Evolutionary conservation across 2,113 vertebrate genomes (phyloP), one percentile per base, ranked within the genome.

Genomic region (Ctenodactylus gundi): DNA sequence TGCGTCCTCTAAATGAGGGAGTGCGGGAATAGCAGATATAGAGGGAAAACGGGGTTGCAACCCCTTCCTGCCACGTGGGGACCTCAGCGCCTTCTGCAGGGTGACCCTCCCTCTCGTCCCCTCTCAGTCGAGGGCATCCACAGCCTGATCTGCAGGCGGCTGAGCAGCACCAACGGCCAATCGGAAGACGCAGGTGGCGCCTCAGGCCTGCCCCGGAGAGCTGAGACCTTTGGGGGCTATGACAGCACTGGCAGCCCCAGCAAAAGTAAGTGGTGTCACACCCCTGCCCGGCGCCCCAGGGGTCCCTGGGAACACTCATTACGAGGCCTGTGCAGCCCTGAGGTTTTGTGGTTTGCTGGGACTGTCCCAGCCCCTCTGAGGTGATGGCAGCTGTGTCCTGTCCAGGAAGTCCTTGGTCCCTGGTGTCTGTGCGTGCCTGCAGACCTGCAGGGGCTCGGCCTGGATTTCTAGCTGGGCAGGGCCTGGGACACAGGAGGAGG

Each of bases 71-170:
- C n/a, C n/a, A n/a, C n/a, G n/a, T n/a, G n/a, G n/a, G 15, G 51
- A 53, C 39, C 3, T 0, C 51, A 15, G 0, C 4, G 9, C 0
- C 57, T 70, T 90, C 58, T 49, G 27, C 39, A 53, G 27, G 55
- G 2, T 84, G 41, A 75, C 85, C 0, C 0, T 15, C 0, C 18
- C 0, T 95, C 91, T 94, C 4, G 1, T 85, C 39, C 81, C 64
- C 77, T 31, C 75, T 58, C 95, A 99, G 99, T 99, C 88, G 99
- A 99, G 95, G 98, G 98, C 92, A 99, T 99, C 29, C 99, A 99
- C 97, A 99, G 98, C 92, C 96, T 99, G 44, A 97, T 99, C 92
- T 98, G 98, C 90, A 98, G 97, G 29, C 98, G 96, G 51, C 98
- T 98, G 64, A 98, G 95, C 84, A 97, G 82, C 20, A 51, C 94